A percentile compares a stretch with the other conserved stretches of the same genome.
Conservation (phyloP, 2,797 vertebrate genomes). For the Labeo calbasu region DNA sequence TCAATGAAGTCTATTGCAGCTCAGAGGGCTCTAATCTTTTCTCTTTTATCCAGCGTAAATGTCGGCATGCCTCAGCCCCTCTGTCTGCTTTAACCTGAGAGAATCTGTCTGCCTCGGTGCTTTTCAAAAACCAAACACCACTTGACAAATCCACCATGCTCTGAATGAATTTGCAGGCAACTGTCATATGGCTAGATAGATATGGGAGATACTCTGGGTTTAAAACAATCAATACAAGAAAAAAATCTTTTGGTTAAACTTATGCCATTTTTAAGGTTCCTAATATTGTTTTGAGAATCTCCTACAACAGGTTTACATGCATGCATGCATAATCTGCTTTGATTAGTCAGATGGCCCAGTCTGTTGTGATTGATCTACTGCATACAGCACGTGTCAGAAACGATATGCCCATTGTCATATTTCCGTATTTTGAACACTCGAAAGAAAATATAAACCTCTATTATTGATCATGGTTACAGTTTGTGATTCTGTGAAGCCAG, state of each 20-base stretch:
- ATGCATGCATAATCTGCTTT: too few relatives aligned
- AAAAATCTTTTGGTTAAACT: not conserved
- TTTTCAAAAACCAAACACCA: conserved; percentile 34
- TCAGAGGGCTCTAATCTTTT: conserved; percentile 62
- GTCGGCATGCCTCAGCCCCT: conserved; percentile 49
- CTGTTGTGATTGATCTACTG: too few relatives aligned
- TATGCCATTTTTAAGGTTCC: too few relatives aligned
- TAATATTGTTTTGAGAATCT: too few relatives aligned
- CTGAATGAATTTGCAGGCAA: conserved; percentile 36
- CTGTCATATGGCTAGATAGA: conserved; percentile 5
- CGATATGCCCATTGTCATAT: too few relatives aligned
- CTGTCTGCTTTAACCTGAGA: not conserved
- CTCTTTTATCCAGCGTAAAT: conserved; percentile 63
- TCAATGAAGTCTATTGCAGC: conserved; percentile 62
- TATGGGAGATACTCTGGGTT: not conserved
- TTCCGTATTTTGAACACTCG: too few relatives aligned
- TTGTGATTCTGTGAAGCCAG: too few relatives aligned
- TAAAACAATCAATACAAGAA: not conserved
- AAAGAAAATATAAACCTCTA: too few relatives aligned
- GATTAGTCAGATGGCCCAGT: too few relatives aligned
- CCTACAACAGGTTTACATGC: too few relatives aligned
- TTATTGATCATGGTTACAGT: too few relatives aligned
- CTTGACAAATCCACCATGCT: conserved; percentile 37
- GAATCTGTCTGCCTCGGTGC: conserved; percentile 9
- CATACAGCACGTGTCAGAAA: too few relatives aligned